phyloP scores from a whole-genome alignment of 2,797 vertebrate species.

The Macroramphosus scolopax region DNA sequence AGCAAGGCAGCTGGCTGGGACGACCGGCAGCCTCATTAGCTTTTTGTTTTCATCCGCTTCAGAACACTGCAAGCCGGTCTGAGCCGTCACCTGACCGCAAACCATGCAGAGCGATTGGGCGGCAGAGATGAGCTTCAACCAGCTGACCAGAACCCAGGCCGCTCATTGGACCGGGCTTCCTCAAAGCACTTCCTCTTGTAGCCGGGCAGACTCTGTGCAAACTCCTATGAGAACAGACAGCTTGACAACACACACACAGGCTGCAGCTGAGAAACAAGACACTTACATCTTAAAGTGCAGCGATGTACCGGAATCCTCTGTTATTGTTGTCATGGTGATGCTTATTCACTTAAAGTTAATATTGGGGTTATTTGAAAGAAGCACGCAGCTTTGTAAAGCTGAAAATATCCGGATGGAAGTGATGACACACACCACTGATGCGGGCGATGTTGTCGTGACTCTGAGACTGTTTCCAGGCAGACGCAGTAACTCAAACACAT shows the following conservation, averaged over 20 bases:
- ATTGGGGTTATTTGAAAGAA: no score
- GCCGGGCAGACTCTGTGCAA: conserved; percentile 72
- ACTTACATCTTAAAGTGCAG: no score
- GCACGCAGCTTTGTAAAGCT: no score
- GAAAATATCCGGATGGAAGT: no score
- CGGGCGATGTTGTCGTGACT: no score
- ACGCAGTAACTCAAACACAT: no score
- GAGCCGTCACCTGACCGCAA: conserved; percentile 61
- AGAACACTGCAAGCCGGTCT: conserved; percentile 51
- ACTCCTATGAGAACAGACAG: conserved; percentile 38
- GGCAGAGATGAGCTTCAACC: conserved; percentile 20
- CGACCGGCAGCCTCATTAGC: conserved; percentile 60
- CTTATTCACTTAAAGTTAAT: no score
- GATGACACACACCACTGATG: no score
- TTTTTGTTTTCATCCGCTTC: conserved; percentile 74
- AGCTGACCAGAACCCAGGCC: conserved; percentile 54
- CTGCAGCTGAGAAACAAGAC: conserved; percentile 5
- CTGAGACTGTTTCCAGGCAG: no score
- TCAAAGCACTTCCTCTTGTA: conserved; percentile 73
- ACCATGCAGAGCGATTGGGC: conserved; percentile 33
- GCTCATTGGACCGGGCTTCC: conserved; percentile 65
- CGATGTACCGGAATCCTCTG: no score
- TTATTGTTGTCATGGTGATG: no score
- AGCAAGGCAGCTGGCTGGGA: conserved; percentile 53
- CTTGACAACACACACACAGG: conserved; percentile 40